Base-by-base conservation (phyloP, 2,888 invertebrate genomes). In the Junonia oenone region DNA sequence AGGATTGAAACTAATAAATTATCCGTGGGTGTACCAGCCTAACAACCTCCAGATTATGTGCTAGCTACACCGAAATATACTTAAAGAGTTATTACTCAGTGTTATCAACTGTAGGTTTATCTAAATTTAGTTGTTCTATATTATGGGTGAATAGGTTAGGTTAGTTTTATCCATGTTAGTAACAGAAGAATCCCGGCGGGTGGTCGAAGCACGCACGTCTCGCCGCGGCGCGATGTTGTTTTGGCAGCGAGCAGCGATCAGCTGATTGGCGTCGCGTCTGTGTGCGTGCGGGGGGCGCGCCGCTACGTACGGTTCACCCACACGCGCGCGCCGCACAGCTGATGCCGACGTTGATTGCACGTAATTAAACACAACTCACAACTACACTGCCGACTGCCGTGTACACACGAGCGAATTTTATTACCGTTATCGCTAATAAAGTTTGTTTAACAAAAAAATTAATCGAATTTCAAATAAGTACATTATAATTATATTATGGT, bases 181-280 rank as follows among this genome's bases (percentile, higher is more conserved):
- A n/a, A n/a, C n/a, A n/a, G n/a, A n/a, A n/a, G n/a, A n/a, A n/a
- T n/a, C n/a, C n/a, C n/a, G n/a, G n/a, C n/a, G n/a, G n/a, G n/a
- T n/a, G n/a, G n/a, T n/a, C n/a, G n/a, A n/a, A n/a, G n/a, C 45
- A 52, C 46, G 35, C 52, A 52, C 45, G 53, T 54, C 47, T 40
- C 47, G 29, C 14, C 22, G 38, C 38, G 33, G 45, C 37, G 59
- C 38, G 45, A 33, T 26, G 58, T 58, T 60, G 59, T 57, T 63
- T 63, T 63, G 63, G 63, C 63, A 61, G 58, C 62, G 64, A 56
- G 56, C 73, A 76, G 76, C 77, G 82, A 84, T 85, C 88, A 87
- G 88, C 88, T 87, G 87, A 85, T 83, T 81, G 83, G 81, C 72
- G 71, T 68, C 64, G 67, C 63, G 65, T 33, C 63, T 55, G 72